phyloP scores from a whole-genome alignment of 2,797 vertebrate genomes.

The Psittacula echo region DNA sequence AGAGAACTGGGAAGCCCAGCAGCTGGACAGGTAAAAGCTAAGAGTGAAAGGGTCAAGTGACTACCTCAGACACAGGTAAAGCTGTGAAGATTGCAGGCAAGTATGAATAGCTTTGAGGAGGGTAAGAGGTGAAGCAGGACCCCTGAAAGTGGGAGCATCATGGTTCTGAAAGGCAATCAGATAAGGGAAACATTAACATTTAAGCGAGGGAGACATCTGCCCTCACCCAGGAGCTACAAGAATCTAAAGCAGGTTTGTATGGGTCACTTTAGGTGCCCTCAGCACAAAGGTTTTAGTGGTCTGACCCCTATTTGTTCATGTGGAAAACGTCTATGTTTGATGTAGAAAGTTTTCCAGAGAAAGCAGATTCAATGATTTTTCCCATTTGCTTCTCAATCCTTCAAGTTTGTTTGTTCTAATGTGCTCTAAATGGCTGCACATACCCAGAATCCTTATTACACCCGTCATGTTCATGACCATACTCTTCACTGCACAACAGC shows the following conservation, averaged over 20 bases:
- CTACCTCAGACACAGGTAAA: neutral
- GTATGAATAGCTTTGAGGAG: neutral
- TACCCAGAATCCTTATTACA: neutral
- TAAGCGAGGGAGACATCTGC: neutral
- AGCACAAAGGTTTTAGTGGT: neutral
- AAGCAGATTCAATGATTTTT: neutral
- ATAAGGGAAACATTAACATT: slow-evolving; percentile 10
- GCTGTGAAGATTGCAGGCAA: neutral
- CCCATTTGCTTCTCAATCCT: neutral
- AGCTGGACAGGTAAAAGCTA: neutral
- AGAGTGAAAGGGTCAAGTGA: neutral
- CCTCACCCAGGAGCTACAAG: neutral
- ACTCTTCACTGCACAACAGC: neutral
- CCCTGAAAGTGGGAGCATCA: neutral
- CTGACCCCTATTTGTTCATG: slow-evolving; percentile 2
- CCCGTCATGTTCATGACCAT: neutral
- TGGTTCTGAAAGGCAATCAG: neutral
- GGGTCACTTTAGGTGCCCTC: neutral
- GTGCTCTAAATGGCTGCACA: neutral
- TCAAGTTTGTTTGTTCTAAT: neutral
- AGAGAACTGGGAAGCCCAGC: neutral
- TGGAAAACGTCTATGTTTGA: neutral
- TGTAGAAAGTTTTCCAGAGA: neutral
- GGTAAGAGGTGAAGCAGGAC: neutral
- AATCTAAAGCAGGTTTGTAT: slow-evolving; percentile 26